Evolutionary conservation across 2,888 invertebrate species (phyloP), one percentile per base, ranked within the genome.

Genomic region (Ganaspis brasiliensis): DNA sequence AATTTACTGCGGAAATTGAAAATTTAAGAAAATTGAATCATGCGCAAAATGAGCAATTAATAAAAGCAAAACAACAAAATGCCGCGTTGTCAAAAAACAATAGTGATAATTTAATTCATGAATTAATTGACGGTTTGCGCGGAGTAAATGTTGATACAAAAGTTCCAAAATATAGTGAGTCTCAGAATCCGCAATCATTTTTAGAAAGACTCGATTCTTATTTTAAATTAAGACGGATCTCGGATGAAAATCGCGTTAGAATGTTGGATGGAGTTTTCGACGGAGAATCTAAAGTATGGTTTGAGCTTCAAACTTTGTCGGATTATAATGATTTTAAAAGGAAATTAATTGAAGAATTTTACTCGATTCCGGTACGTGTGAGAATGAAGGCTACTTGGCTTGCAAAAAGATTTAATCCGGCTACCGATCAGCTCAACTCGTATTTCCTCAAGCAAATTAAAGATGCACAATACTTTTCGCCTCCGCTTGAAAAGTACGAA

Each of bases 281-380:
- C 0, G 63, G 55, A 21, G 26, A 59, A 10, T 74, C 78, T 10
- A 57, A 74, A 26, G n/a, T 78, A 9, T 80, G 80, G 78, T 80
- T 40, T 55, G 74, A 77, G 24, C 49, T 73, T 14, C 59, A 77
- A 37, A 16, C 14, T 26, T 56, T 61, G 37, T 0, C n/a, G 8
- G 16, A 72, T 24, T 78, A 57, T 59, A 37, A 71, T 10, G 45
- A 40, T 8, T 80, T 80, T 52, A 61, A 26, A 14, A 26, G 2
- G 6, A 35, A 57, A 61, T 78, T 78, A 72, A 49, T 80, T n/a
- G 40, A 74, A 10, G 77, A 78, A 74, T 80, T 74, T 55, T 74
- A 70, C 73, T 80, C 80, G 9, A 73, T 80, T 16, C 72, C 72
- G 8, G 37, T 72, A 16, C 55, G 45, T n/a, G 71, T 72, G 37